Evolutionary conservation across 2,797 vertebrate genomes (phyloP).

Genomic region (Pseudotriccus pelzelni): DNA sequence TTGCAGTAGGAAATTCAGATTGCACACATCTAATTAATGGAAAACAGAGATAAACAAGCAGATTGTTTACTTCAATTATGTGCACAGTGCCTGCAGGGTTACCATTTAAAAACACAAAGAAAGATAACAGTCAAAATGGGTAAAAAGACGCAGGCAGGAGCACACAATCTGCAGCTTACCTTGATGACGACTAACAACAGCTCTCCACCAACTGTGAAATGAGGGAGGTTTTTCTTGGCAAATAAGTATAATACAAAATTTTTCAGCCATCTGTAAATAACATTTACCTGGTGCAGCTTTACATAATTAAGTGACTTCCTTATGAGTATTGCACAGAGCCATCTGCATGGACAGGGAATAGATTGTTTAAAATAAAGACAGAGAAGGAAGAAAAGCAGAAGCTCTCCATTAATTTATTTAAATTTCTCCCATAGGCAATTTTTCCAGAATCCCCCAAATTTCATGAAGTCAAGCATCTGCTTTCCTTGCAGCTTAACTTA

Average conservation of each 20-base stretch:
- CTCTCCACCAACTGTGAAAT: not conserved
- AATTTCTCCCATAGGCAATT: conserved; percentile 19
- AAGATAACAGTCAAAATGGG: not conserved
- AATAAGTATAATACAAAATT: conserved; percentile 48
- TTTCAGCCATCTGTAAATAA: conserved; percentile 67
- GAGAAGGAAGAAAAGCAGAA: not conserved
- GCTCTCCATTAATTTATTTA: conserved; percentile 12
- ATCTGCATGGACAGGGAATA: conserved; percentile 42
- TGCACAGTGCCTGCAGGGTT: conserved; percentile 4
- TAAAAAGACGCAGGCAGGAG: not conserved
- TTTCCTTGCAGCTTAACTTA: conserved; percentile 4
- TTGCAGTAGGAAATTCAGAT: conserved; percentile 13
- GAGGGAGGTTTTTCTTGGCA: conserved; percentile 40
- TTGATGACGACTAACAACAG: not conserved
- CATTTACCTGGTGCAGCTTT: conserved; percentile 70
- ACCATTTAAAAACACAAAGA: conserved; percentile 24
- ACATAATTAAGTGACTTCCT: conserved; percentile 52
- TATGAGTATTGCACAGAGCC: not conserved
- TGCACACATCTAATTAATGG: conserved; percentile 32
- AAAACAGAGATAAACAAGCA: conserved; percentile 58
- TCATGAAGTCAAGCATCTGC: conserved; percentile 21
- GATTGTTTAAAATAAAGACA: conserved; percentile 40
- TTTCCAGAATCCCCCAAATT: not conserved
- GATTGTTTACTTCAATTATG: conserved; percentile 46
- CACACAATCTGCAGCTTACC: not conserved